These are phyloP conservation scores for Calyptomena viridis DNA, from an alignment of 2,113 vertebrate genomes.

Conservation along the genomic window DNA sequence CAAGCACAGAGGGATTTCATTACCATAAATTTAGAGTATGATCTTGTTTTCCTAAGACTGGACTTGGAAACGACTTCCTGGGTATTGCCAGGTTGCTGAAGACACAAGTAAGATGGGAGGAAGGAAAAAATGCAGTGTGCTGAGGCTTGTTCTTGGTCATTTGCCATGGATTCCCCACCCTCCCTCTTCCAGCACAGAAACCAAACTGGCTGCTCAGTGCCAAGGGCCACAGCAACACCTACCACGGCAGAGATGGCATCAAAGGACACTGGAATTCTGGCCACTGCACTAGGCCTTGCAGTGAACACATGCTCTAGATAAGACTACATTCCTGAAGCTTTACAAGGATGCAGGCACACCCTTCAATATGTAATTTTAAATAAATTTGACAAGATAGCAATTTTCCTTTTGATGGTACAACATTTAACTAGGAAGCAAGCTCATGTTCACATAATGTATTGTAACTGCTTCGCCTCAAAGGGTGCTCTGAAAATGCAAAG, in stretches of 20 bases:
- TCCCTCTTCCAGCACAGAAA: not conserved
- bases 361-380: not conserved
- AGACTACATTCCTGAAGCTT: not conserved
- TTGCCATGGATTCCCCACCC: constrained; percentile 12
- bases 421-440: constrained; percentile 24
- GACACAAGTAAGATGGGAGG: not conserved
- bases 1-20: constrained; percentile 3
- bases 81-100: constrained; percentile 18
- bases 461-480: constrained; percentile 28
- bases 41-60: not conserved
- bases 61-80: constrained; percentile 22
- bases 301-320: constrained; percentile 9
- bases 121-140: not conserved
- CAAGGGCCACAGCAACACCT: not conserved
- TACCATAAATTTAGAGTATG: not conserved
- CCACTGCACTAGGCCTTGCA: not conserved
- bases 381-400: constrained; percentile 32
- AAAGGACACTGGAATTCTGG: not conserved
- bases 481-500: constrained; percentile 4
- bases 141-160: constrained; percentile 3
- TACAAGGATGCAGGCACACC: not conserved
- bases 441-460: not conserved
- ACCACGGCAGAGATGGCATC: not conserved
- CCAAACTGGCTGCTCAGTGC: not conserved
- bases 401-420: constrained; percentile 53